phyloP scores from a whole-genome alignment of 2,888 invertebrate genomes.

The Drosophila formosana region DNA sequence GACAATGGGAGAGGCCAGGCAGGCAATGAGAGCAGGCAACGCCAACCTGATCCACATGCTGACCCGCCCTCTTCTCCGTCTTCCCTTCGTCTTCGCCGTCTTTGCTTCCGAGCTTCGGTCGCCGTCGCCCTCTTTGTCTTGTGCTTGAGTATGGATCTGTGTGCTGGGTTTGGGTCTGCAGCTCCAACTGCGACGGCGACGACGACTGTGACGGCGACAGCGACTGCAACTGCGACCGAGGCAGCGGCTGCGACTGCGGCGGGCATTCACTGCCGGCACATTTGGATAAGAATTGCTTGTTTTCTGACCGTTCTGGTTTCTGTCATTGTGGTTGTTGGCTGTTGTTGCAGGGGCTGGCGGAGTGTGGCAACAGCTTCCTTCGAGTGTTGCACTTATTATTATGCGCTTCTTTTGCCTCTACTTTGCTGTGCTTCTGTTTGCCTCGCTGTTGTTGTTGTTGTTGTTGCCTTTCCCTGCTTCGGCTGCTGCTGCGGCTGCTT shows the following conservation, averaged over 20 bases:
- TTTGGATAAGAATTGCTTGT: constrained; percentile 72
- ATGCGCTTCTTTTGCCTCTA: constrained; percentile 56
- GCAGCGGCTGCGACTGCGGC: constrained; percentile 34
- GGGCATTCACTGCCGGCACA: constrained; percentile 28
- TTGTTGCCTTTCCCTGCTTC: neutral
- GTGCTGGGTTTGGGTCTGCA: neutral
- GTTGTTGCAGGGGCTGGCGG: constrained; percentile 37
- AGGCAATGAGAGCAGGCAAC: constrained; percentile 44
- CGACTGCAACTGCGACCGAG: constrained; percentile 18
- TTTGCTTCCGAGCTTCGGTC: neutral
- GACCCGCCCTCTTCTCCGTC: neutral
- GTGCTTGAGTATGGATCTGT: constrained; percentile 1
- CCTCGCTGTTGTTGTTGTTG: constrained; percentile 9
- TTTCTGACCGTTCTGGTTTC: constrained; percentile 34
- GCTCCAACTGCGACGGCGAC: neutral
- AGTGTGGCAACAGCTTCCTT: constrained; percentile 60
- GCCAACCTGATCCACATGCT: constrained; percentile 47
- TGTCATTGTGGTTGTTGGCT: constrained; percentile 31
- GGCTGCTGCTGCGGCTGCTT: constrained; percentile 27
- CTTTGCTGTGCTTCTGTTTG: constrained; percentile 51
- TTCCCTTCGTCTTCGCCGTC: neutral
- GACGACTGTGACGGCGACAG: neutral
- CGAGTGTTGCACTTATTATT: constrained; percentile 78
- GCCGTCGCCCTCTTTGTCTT: neutral
- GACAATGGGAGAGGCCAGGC: constrained; percentile 29